Percentiles rank a stretch among this genome's conserved stretches.
Conservation (phyloP, 2,113 vertebrate genomes). For the Irena cyanogastra region DNA sequence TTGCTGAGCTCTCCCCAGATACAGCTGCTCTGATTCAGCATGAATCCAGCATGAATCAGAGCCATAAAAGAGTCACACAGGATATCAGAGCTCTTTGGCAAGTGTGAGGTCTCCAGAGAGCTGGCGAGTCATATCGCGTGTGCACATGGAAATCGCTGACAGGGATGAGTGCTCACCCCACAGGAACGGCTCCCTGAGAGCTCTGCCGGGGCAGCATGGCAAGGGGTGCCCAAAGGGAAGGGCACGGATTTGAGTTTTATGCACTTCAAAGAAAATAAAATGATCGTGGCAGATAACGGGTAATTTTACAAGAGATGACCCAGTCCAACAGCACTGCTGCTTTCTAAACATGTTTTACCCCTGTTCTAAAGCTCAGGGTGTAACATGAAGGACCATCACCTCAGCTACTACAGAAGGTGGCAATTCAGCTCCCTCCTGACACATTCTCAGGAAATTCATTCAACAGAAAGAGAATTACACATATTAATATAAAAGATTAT, state of each 20-base stretch:
- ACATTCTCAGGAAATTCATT: background rate
- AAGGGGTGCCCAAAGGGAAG: background rate
- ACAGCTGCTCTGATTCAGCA: constrained; percentile 27
- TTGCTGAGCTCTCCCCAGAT: background rate
- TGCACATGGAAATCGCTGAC: accelerated
- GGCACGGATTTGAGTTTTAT: accelerated
- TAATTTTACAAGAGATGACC: background rate
- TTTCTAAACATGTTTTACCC: background rate
- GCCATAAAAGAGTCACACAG: background rate
- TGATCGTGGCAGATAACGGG: background rate
- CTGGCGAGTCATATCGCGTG: accelerated
- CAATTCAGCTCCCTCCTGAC: background rate
- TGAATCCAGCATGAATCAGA: constrained; percentile 30
- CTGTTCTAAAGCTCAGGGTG: background rate
- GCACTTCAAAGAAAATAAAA: background rate
- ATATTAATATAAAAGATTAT: background rate
- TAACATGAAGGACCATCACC: background rate
- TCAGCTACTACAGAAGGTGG: background rate
- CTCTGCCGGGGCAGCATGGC: accelerated
- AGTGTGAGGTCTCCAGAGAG: background rate
- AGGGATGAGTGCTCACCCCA: background rate
- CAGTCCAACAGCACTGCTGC: background rate
- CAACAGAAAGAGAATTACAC: background rate
- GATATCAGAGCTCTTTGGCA: background rate
- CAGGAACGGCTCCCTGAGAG: background rate